Evolutionary conservation across 1,140 invertebrate genomes (phyloP), one percentile per base, ranked within the genome.

Genomic region (Lineus longissimus): DNA sequence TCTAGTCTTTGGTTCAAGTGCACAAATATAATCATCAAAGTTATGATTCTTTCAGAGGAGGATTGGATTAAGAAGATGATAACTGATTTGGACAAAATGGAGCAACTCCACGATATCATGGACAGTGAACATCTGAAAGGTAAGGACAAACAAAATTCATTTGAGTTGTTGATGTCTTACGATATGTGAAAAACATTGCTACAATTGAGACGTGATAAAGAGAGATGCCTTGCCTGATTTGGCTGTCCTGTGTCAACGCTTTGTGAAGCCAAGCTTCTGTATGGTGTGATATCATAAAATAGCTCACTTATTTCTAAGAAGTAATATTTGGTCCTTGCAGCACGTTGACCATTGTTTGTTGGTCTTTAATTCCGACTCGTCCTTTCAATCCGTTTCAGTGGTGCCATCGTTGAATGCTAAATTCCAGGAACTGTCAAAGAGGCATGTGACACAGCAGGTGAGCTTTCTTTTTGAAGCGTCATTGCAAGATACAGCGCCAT

Each of bases 71-170:
- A 60, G 22, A 66, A 69, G 29, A 67, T 70, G 47, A 66, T 71
- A 27, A 61, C 33, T 19, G 59, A 63, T 51, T 56, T 75, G 33
- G 71, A 75, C 56, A 61, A 60, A n/a, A 61, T 75, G 23, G 47
- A 72, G 54, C 36, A 71, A 62, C 59, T 72, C 40, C 47, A 68
- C 25, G 66, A 69, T 30, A 57, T 65, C n/a, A 29, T 75, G 25
- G 65, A 70, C 64, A 75, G 73, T 69, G 73, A 73, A 51, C 71
- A 75, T 61, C 62, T 75, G 19, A 71, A 72, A 72, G 69, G 71
- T 73, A 51, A 45, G 51, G 22, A 13, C 22, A 23, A 22, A 22
- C 9, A 13, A 13, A 30, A 30, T 43, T 57, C 22, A 54, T 40
- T 43, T 57, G 25, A 55, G 13, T 47, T n/a, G 17, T 22, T 31